Evolutionary conservation across 2,113 vertebrate genomes (phyloP).

Genomic region (Rhinoptilus africanus): DNA sequence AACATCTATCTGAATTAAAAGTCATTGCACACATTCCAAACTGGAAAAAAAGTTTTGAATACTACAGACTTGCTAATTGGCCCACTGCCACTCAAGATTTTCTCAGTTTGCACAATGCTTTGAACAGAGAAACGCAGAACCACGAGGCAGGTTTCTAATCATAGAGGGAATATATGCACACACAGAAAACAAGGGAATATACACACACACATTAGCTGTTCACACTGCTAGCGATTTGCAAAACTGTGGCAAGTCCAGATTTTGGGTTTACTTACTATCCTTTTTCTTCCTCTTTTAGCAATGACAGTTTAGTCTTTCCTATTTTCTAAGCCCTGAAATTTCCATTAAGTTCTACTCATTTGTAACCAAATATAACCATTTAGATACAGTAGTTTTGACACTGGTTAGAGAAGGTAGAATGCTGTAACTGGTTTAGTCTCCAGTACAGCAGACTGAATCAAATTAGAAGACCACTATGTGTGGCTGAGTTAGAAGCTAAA

Average conservation of each 20-base stretch:
- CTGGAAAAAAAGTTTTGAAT: not conserved
- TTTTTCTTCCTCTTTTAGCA: not conserved
- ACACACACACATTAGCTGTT: not conserved
- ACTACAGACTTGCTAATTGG: not conserved
- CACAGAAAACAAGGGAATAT: not conserved
- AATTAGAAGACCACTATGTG: not conserved
- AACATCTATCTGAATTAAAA: not conserved
- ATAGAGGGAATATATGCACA: not conserved
- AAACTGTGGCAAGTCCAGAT: not conserved
- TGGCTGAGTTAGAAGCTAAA: not conserved
- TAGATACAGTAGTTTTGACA: not conserved
- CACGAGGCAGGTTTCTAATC: not conserved
- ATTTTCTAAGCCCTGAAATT: not conserved
- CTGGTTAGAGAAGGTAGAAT: not conserved
- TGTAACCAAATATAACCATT: not conserved
- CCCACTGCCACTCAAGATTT: not conserved
- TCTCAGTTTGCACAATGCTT: not conserved
- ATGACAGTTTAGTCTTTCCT: not conserved
- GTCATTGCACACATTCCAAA: not conserved
- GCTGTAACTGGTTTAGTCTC: not conserved
- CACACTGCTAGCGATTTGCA: not conserved
- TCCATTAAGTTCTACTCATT: not conserved
- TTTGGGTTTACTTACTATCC: not conserved
- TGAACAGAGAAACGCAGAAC: not conserved
- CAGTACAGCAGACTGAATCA: not conserved